Conservation (phyloP, 2,888 invertebrate species). For the Thymelicus acteon region DNA sequence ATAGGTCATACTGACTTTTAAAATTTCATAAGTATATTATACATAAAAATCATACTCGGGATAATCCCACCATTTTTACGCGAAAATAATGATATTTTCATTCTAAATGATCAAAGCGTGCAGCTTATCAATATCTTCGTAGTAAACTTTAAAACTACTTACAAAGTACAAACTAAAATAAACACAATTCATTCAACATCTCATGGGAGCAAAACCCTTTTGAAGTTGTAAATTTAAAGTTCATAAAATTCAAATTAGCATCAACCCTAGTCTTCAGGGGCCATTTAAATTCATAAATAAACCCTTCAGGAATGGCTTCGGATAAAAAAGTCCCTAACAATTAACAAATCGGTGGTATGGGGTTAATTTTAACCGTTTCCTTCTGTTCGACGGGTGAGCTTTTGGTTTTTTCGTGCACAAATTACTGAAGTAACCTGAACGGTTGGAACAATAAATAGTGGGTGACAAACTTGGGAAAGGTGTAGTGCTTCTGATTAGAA, state of each 20-base stretch:
- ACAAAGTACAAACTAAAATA: slow-evolving; percentile 12
- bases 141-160: neutral
- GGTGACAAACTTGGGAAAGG: slow-evolving; percentile 58
- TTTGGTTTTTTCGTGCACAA: slow-evolving; percentile 53
- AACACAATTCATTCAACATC: slow-evolving; percentile 52
- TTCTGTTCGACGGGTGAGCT: slow-evolving; percentile 51
- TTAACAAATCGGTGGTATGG: slow-evolving; percentile 79
- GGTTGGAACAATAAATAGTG: slow-evolving; percentile 71
- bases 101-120: too few species aligned
- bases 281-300: slow-evolving; percentile 82
- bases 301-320: slow-evolving; percentile 61
- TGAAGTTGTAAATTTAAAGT: slow-evolving; percentile 71
- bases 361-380: slow-evolving; percentile 79
- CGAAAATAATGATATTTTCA: too few species aligned
- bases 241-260: slow-evolving; percentile 82
- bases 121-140: neutral
- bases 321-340: slow-evolving; percentile 75
- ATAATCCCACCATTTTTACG: too few species aligned
- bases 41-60: too few species aligned
- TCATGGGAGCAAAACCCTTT: slow-evolving; percentile 61
- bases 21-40: too few species aligned
- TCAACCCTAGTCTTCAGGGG: slow-evolving; percentile 70
- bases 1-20: too few species aligned
- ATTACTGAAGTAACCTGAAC: slow-evolving; percentile 69
- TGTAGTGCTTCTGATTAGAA: slow-evolving; percentile 41